Conservation (phyloP, 2,888 invertebrate genomes). For the Brachypterus glaber region DNA sequence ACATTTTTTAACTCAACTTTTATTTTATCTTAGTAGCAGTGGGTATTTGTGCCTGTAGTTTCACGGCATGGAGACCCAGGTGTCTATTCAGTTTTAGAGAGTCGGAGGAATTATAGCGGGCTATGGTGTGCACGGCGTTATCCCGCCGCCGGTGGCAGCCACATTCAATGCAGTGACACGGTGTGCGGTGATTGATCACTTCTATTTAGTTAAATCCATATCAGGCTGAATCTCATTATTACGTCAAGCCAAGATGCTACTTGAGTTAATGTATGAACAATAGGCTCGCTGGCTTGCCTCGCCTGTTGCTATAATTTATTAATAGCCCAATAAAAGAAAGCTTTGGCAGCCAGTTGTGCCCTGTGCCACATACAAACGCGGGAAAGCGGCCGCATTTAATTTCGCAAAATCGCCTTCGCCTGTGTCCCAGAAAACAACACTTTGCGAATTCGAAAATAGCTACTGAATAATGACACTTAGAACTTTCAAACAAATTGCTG, state of each 20-base stretch:
- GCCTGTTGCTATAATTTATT: conserved; percentile 44
- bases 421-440: conserved; percentile 32
- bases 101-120: too few species aligned
- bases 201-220: conserved; percentile 36
- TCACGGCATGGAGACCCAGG: too few species aligned
- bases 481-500: conserved; percentile 30
- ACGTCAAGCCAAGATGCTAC: conserved; percentile 43
- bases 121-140: too few species aligned
- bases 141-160: too few species aligned
- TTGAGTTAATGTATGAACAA: conserved; percentile 42
- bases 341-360: conserved; percentile 36
- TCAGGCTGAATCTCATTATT: conserved; percentile 43
- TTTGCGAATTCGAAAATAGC: conserved; percentile 29
- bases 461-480: conserved; percentile 34
- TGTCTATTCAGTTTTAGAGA: too few species aligned
- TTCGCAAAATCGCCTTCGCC: conserved; percentile 32
- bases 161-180: conserved; percentile 37
- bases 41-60: too few species aligned
- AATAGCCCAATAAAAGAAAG: conserved; percentile 42
- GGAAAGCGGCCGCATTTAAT: conserved; percentile 30
- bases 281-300: conserved; percentile 36
- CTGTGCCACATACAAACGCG: conserved; percentile 23
- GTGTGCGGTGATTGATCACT: conserved; percentile 38
- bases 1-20: too few species aligned
- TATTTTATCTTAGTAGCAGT: too few species aligned